phyloP scores from a whole-genome alignment of 1,140 invertebrate genomes.

The Leucophenga varia region DNA sequence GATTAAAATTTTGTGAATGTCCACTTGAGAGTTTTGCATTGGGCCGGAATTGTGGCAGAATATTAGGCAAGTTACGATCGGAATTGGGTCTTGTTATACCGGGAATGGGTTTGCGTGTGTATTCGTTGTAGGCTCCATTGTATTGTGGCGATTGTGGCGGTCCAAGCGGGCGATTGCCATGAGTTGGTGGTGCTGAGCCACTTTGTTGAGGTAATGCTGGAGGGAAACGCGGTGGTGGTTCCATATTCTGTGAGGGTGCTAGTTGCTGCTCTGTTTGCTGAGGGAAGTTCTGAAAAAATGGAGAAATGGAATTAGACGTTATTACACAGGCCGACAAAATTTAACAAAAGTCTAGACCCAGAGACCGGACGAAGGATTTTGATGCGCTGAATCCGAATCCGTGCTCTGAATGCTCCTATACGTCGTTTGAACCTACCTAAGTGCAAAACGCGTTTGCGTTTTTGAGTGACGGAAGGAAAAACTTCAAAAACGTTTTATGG shows the following conservation, averaged over 20 bases:
- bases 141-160: conserved; percentile 39
- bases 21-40: conserved; percentile 64
- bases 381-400: no score
- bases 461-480: no score
- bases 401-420: no score
- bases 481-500: no score
- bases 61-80: conserved; percentile 64
- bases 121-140: conserved; percentile 54
- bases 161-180: conserved; percentile 32
- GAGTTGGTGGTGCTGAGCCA: conserved; percentile 27
- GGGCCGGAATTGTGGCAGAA: conserved; percentile 70
- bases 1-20: conserved; percentile 54
- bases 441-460: no score
- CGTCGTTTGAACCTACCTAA: no score
- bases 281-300: conserved; percentile 34
- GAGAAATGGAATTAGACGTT: background rate
- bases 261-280: conserved; percentile 17
- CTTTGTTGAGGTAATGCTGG: conserved; percentile 18
- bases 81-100: conserved; percentile 56
- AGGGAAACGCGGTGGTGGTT: conserved; percentile 42
- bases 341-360: no score
- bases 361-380: no score
- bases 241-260: conserved; percentile 39
- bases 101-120: conserved; percentile 47
- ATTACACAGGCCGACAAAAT: no score